Percentiles rank a stretch among this genome's conserved stretches.
Evolutionary conservation across 2,113 vertebrate species (phyloP).

Genomic region (Nothocercus nigrocapillus): DNA sequence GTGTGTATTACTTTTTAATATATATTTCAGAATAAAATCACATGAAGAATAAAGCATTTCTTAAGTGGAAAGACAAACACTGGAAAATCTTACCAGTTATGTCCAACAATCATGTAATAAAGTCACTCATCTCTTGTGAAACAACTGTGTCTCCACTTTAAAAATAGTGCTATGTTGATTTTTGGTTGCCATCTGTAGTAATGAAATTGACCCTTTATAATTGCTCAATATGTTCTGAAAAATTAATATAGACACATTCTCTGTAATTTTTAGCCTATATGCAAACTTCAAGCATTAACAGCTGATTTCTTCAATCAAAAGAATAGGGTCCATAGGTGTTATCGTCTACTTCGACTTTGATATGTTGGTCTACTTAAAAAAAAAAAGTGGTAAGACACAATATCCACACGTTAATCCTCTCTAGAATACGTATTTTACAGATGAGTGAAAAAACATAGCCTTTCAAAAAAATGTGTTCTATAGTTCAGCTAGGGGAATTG

Average conservation of each 20-base stretch:
- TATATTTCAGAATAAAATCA: background rate
- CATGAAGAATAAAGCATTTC: background rate
- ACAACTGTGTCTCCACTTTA: background rate
- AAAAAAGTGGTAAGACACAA: background rate
- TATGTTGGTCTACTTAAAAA: background rate
- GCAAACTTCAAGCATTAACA: background rate
- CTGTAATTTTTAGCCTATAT: background rate
- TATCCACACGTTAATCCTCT: background rate
- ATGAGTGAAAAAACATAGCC: background rate
- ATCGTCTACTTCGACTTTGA: background rate
- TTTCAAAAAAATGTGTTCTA: background rate
- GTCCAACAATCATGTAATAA: background rate
- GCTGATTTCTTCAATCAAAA: background rate
- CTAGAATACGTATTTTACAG: background rate
- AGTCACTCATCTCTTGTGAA: background rate
- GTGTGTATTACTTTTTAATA: background rate
- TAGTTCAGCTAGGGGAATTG: background rate
- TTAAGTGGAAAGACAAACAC: background rate
- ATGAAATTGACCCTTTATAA: background rate
- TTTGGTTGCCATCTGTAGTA: background rate
- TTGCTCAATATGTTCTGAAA: background rate
- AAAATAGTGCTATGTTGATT: background rate
- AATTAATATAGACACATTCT: rapidly evolving
- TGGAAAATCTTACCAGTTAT: background rate
- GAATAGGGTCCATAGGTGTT: background rate